phyloP scores from a whole-genome alignment of 1,140 invertebrate species.

The Drosophila cardini region DNA sequence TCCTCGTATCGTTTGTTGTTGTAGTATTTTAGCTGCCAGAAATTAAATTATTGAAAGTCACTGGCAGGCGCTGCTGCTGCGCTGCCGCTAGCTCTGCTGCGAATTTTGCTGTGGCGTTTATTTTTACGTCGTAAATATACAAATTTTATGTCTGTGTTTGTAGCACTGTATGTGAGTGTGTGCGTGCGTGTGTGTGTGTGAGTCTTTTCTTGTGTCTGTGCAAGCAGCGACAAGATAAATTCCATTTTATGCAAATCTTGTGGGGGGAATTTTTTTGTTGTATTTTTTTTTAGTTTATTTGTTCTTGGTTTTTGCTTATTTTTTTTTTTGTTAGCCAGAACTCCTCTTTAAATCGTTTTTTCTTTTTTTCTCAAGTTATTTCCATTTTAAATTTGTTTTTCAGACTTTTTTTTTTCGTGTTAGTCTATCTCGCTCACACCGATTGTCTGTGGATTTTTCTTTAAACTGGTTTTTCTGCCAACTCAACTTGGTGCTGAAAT shows the following conservation, averaged over 20 bases:
- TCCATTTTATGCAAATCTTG: constrained; percentile 82
- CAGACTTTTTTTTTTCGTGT: constrained; percentile 35
- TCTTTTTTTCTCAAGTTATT: constrained; percentile 58
- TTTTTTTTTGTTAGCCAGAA: constrained; percentile 26
- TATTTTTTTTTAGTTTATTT: constrained; percentile 44
- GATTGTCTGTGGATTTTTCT: constrained; percentile 58
- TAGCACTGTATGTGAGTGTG: background rate
- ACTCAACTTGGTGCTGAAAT: constrained; percentile 30
- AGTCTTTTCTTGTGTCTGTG: constrained; percentile 32
- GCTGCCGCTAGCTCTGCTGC: background rate
- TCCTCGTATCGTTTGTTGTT: constrained; percentile 34
- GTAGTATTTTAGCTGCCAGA: constrained; percentile 64
- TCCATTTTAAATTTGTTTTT: constrained; percentile 82
- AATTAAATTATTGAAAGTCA: constrained; percentile 82
- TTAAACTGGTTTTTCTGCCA: constrained; percentile 82
- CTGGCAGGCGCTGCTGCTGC: constrained; percentile 47
- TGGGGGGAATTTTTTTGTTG: constrained; percentile 66
- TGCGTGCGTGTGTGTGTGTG: constrained; percentile 10
- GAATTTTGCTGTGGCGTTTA: constrained; percentile 51
- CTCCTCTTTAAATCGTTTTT: constrained; percentile 35
- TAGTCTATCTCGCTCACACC: constrained; percentile 16
- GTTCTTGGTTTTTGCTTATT: constrained; percentile 16
- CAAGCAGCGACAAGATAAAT: constrained; percentile 63
- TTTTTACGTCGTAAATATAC: constrained; percentile 83
- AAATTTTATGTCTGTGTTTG: constrained; percentile 69